Conservation (phyloP, 2,113 vertebrate species). For the Illadopsis cleaveri region DNA sequence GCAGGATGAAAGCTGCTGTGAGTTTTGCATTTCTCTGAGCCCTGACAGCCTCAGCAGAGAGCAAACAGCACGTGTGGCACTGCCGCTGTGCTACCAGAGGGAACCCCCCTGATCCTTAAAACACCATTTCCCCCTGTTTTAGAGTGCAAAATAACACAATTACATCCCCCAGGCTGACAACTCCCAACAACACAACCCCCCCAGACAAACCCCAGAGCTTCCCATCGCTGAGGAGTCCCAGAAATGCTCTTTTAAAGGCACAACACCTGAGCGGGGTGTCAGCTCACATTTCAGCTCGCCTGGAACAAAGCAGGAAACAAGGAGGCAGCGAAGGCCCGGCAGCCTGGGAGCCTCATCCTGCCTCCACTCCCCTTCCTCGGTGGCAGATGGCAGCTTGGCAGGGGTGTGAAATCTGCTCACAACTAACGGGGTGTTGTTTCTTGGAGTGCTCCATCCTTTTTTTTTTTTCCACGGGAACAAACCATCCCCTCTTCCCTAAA, state of each 20-base stretch:
- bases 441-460: background rate
- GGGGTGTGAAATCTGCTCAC: conserved; percentile 43
- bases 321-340: background rate
- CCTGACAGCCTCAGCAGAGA: background rate
- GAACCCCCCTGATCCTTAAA: background rate
- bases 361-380: background rate
- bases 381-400: conserved; percentile 57
- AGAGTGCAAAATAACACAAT: background rate
- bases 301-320: background rate
- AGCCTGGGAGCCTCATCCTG: background rate
- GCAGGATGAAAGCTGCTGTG: fast-evolving
- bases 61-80: background rate
- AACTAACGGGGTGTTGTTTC: background rate
- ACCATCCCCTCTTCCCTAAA: background rate
- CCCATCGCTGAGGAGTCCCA: background rate
- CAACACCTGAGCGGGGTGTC: background rate
- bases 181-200: background rate
- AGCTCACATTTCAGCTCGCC: background rate
- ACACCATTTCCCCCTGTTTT: background rate
- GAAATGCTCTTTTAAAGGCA: background rate
- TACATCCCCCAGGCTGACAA: background rate
- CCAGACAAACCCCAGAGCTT: background rate
- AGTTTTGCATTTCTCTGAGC: background rate
- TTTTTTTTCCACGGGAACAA: background rate
- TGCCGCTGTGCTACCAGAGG: background rate